Evolutionary conservation across 30 jellyfish, hydroid and myxozoan genomes (phyloP).

Genomic region (Chironex yamaguchii): DNA sequence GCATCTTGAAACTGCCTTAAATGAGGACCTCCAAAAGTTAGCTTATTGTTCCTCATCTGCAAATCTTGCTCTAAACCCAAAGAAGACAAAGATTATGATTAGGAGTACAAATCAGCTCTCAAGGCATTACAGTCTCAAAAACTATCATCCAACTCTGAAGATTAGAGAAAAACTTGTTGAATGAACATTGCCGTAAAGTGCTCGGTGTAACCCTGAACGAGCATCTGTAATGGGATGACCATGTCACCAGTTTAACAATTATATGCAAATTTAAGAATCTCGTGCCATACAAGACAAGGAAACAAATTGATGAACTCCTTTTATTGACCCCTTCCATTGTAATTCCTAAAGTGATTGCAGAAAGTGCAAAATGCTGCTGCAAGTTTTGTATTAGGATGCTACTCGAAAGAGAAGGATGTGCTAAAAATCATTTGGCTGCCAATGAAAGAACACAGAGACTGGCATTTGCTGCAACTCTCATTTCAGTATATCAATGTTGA

Average conservation of each 20-base stretch:
- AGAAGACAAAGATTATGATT: constrained; percentile 56
- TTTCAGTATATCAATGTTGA: constrained; percentile 11
- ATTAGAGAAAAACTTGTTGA: constrained; percentile 12
- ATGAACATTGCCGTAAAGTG: constrained; percentile 28
- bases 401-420: constrained; percentile 57
- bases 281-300: constrained; percentile 15
- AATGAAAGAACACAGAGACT: constrained; percentile 62
- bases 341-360: constrained; percentile 68
- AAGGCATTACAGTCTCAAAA: constrained; percentile 15
- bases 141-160: constrained; percentile 31
- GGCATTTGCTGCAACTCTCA: constrained; percentile 49
- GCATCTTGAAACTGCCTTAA: constrained; percentile 11
- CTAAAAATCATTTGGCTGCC: constrained; percentile 59
- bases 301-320: constrained; percentile 76
- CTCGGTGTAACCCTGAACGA: constrained; percentile 54
- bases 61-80: constrained; percentile 58
- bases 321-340: constrained; percentile 74
- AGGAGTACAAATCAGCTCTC: constrained; percentile 45
- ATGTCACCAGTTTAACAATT: constrained; percentile 38
- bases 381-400: constrained; percentile 64
- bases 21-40: constrained; percentile 26
- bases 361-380: constrained; percentile 70
- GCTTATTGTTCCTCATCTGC: constrained; percentile 26
- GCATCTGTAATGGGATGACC: constrained; percentile 70
- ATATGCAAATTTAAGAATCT: constrained; percentile 52